These are phyloP conservation scores for Tupaia chinensis DNA, from an alignment of 2,113 vertebrate species.

Conservation along the genomic window DNA sequence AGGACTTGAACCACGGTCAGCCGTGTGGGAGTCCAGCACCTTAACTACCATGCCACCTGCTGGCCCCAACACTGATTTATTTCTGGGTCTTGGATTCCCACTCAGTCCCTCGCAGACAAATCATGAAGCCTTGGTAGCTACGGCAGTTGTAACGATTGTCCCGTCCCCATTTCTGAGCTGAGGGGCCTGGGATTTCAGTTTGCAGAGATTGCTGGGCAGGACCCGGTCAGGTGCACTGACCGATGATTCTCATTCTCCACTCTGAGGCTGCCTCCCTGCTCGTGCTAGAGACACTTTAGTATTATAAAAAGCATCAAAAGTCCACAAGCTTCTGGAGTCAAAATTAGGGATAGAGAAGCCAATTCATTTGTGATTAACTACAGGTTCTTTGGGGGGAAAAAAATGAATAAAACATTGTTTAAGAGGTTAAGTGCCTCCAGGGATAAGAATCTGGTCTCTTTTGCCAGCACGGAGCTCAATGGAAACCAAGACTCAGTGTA, in stretches of 20 bases:
- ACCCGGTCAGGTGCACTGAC: neutral
- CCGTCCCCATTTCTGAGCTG: neutral
- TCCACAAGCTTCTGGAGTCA: neutral
- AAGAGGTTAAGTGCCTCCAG: constrained; percentile 43
- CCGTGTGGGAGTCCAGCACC: neutral
- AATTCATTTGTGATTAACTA: constrained; percentile 14
- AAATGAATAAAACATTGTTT: constrained; percentile 54
- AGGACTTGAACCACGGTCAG: too few relatives aligned
- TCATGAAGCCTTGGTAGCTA: neutral
- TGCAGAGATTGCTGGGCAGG: neutral
- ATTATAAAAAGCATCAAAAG: neutral
- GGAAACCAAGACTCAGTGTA: constrained; percentile 55
- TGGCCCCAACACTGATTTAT: neutral
- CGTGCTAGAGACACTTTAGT: neutral
- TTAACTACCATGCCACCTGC: neutral
- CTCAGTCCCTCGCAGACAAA: neutral
- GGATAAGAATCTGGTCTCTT: constrained; percentile 35
- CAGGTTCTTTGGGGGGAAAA: constrained; percentile 4
- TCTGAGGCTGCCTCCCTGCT: neutral
- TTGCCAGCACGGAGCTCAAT: neutral
- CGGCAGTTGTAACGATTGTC: neutral
- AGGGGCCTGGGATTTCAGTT: neutral
- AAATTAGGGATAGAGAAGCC: neutral
- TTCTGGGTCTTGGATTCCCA: neutral
- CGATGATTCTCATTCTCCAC: neutral